Evolutionary conservation across 2,797 vertebrate genomes (phyloP).

Genomic region (Phyllotis vaccarum): DNA sequence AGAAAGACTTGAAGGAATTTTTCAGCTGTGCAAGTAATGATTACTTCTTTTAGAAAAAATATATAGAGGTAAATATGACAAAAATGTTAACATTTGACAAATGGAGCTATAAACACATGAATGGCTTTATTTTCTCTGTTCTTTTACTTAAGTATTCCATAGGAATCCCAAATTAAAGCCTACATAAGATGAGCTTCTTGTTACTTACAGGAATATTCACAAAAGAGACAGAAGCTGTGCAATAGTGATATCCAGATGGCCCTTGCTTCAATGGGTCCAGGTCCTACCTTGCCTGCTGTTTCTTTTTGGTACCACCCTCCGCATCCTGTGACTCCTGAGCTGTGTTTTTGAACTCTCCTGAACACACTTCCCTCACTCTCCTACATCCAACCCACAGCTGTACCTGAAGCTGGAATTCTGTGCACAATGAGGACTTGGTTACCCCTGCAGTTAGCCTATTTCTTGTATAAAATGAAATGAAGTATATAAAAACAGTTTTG

Average conservation of each 20-base stretch:
- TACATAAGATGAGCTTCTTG: background rate
- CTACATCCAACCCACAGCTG: no score
- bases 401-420: background rate
- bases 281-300: background rate
- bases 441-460: background rate
- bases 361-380: background rate
- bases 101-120: background rate
- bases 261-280: background rate
- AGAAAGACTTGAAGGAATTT: background rate
- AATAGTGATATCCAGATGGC: background rate
- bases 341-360: background rate
- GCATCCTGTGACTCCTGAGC: background rate
- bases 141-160: background rate
- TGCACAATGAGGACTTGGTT: no score
- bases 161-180: background rate
- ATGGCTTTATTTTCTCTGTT: background rate
- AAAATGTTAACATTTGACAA: slow-evolving; percentile 28
- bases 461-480: background rate
- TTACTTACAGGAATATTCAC: background rate
- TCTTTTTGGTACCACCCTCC: background rate
- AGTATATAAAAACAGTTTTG: background rate
- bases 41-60: slow-evolving; percentile 15
- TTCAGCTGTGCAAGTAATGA: background rate
- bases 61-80: background rate
- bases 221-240: background rate